Percentiles rank a stretch among this genome's conserved stretches.
Conservation (phyloP, 2,888 invertebrate species). For the Tyria jacobaeae region DNA sequence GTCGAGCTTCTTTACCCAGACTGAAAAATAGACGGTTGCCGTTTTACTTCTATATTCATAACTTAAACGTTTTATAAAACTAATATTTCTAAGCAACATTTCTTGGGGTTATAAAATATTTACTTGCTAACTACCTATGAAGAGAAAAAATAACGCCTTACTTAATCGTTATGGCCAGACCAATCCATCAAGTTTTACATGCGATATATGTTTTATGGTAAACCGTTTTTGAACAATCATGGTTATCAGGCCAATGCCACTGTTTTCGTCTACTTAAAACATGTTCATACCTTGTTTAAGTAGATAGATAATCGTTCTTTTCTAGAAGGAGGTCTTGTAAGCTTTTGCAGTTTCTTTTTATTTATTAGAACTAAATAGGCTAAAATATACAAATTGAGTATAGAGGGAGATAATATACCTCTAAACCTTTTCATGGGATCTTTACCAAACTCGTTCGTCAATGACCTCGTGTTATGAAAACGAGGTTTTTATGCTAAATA, state of each 20-base stretch:
- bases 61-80: background rate
- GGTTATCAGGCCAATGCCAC: constrained; percentile 39
- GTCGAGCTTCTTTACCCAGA: too few species aligned
- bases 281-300: too few species aligned
- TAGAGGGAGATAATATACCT: too few species aligned
- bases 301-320: background rate
- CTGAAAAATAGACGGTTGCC: background rate
- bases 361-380: too few species aligned
- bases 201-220: constrained; percentile 30
- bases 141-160: constrained; percentile 36
- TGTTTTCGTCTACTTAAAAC: constrained; percentile 6
- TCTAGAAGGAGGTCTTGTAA: too few species aligned
- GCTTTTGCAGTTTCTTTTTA: background rate
- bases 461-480: background rate
- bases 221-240: constrained; percentile 26
- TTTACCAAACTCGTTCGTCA: background rate
- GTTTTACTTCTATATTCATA: background rate
- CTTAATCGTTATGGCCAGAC: constrained; percentile 32
- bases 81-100: constrained; percentile 24
- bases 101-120: constrained; percentile 25
- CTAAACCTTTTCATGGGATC: background rate
- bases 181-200: constrained; percentile 51
- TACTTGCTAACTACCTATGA: constrained; percentile 28
- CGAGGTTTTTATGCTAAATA: background rate
- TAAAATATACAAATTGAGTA: too few species aligned